Evolutionary conservation across 2,888 invertebrate genomes (phyloP).

Genomic region (Tachina fera): DNA sequence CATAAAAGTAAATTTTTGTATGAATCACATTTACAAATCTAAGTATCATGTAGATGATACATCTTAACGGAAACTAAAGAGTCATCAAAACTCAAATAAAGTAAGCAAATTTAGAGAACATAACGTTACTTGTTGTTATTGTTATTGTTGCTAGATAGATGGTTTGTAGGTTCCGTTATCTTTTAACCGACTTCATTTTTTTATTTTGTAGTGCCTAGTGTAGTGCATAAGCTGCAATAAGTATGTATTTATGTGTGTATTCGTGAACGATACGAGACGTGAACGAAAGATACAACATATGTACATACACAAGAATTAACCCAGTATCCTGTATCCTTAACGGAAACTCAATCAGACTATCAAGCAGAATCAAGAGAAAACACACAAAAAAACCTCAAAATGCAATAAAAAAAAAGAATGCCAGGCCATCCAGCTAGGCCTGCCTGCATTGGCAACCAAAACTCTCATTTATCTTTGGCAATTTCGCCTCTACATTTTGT

Average conservation of each 20-base stretch:
- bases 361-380: constrained; percentile 47
- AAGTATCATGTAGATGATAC: constrained; percentile 4
- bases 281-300: not conserved
- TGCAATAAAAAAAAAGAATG: constrained; percentile 14
- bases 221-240: constrained; percentile 12
- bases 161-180: constrained; percentile 3
- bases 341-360: constrained; percentile 63
- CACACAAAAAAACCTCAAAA: constrained; percentile 50
- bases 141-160: not conserved
- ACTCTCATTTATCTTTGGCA: not conserved
- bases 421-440: not conserved
- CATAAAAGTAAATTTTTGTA: constrained; percentile 15
- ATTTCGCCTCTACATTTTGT: not conserved
- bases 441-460: constrained; percentile 37
- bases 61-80: constrained; percentile 38
- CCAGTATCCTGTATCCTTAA: constrained; percentile 65
- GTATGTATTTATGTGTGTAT: not conserved
- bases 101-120: not conserved
- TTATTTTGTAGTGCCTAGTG: not conserved
- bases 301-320: constrained; percentile 36
- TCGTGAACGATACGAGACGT: not conserved
- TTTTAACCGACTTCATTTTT: too few relatives aligned
- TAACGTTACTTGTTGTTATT: too few relatives aligned
- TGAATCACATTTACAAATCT: constrained; percentile 33
- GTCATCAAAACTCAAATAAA: constrained; percentile 35